A percentile compares a stretch with the other conserved stretches of the same genome.
Conservation (phyloP, 2,888 invertebrate genomes). For the Xylocampa areola region DNA sequence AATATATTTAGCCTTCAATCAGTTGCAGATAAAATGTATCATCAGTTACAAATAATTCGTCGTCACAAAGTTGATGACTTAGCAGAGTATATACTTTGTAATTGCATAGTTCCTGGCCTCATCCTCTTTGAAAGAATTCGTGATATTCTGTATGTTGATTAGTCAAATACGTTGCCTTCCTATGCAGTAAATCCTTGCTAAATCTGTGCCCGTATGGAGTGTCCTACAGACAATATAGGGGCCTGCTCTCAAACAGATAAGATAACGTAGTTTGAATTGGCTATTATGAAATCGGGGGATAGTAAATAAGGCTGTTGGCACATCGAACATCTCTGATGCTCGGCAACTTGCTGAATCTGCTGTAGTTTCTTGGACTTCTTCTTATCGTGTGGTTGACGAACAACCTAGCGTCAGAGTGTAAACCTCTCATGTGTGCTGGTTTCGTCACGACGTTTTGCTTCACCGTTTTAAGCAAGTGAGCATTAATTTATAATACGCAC, state of each 20-base stretch:
- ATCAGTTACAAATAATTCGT: too few species aligned
- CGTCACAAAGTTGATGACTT: background rate
- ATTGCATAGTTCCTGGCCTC: background rate
- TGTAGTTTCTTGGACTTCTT: too few species aligned
- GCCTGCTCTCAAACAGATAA: conserved; percentile 55
- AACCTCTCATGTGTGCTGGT: too few species aligned
- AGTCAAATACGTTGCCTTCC: conserved; percentile 7
- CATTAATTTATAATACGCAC: too few species aligned
- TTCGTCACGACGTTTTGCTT: too few species aligned
- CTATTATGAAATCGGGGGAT: conserved; percentile 51
- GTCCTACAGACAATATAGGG: conserved; percentile 43
- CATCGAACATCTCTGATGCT: conserved; percentile 5
- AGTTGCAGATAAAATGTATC: too few species aligned
- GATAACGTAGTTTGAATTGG: conserved; percentile 56
- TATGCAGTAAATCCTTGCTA: conserved; percentile 31
- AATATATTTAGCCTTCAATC: background rate
- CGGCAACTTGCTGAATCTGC: background rate
- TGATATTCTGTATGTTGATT: background rate
- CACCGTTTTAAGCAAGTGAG: too few species aligned
- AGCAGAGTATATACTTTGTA: too few species aligned
- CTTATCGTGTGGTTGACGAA: too few species aligned
- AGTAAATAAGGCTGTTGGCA: conserved; percentile 43
- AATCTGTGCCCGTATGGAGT: conserved; percentile 49
- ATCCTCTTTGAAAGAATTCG: background rate
- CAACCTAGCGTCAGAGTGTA: too few species aligned